A percentile compares a stretch with the other conserved stretches of the same genome.
These are phyloP conservation scores for Hermetia illucens DNA, from an alignment of 1,140 invertebrate genomes.

Conservation along the genomic window DNA sequence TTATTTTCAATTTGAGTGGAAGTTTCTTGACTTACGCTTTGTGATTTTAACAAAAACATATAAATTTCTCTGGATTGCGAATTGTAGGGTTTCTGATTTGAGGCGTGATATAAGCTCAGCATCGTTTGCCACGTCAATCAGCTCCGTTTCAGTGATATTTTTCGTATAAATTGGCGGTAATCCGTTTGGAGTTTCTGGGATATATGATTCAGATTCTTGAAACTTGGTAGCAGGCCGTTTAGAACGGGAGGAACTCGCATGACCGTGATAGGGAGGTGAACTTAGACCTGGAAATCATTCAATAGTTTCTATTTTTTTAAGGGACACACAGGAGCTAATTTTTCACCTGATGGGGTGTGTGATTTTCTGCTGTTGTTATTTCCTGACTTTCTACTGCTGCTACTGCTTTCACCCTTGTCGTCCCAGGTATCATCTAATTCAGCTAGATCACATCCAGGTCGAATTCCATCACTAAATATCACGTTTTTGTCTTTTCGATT, in stretches of 20 bases:
- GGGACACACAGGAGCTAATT: too few species aligned
- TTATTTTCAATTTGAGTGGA: too few species aligned
- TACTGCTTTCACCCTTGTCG: neutral
- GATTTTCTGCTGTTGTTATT: too few species aligned
- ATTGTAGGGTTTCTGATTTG: slow-evolving; percentile 51
- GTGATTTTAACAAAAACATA: slow-evolving; percentile 63
- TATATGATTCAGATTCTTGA: slow-evolving; percentile 40
- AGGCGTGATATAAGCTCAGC: slow-evolving; percentile 34
- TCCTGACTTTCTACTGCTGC: neutral
- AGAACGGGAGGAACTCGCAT: too few species aligned
- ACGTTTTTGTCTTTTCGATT: slow-evolving; percentile 55
- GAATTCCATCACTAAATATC: slow-evolving; percentile 85
- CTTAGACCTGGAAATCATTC: too few species aligned
- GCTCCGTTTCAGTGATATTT: slow-evolving; percentile 11
- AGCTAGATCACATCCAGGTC: slow-evolving; percentile 77
- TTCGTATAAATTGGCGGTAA: slow-evolving; percentile 35
- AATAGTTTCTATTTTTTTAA: too few species aligned
- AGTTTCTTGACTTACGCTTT: slow-evolving; percentile 44
- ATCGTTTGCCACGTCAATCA: slow-evolving; percentile 42
- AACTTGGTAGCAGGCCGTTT: slow-evolving; percentile 33
- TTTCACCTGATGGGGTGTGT: slow-evolving; percentile 17
- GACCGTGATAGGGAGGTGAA: too few species aligned
- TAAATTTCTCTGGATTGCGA: slow-evolving; percentile 68
- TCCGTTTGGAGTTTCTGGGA: slow-evolving; percentile 33
- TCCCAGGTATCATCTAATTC: slow-evolving; percentile 35